A percentile compares a stretch with the other conserved stretches of the same genome.
These are phyloP conservation scores for Chirona hameri DNA, from an alignment of 2,888 invertebrate species.

Conservation along the genomic window DNA sequence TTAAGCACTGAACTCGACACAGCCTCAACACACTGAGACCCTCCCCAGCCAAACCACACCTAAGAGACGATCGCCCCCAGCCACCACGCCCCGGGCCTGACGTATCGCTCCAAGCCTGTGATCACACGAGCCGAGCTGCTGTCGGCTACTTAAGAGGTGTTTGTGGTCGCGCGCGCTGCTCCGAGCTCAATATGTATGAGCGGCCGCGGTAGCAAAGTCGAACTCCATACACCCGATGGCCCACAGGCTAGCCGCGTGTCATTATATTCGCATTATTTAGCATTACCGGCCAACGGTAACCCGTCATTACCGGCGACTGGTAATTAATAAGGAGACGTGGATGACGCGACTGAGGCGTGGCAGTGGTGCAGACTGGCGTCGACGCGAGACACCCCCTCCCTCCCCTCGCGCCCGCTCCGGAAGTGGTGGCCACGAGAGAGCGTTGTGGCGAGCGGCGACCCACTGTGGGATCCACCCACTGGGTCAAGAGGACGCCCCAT, in stretches of 20 bases:
- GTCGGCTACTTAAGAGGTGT: not conserved
- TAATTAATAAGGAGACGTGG: constrained; percentile 1
- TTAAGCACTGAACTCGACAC: too few species aligned
- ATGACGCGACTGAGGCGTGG: not conserved
- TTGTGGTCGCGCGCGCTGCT: not conserved
- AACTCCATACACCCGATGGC: not conserved
- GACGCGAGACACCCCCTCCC: not conserved
- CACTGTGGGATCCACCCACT: too few species aligned
- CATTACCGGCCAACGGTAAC: not conserved
- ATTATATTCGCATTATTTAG: constrained; percentile 27
- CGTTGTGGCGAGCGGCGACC: too few species aligned
- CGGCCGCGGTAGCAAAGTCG: not conserved
- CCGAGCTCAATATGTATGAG: not conserved
- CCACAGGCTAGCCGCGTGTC: not conserved
- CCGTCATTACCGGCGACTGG: not conserved
- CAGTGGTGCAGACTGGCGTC: not conserved
- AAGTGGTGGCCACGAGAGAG: too few species aligned
- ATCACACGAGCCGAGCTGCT: not conserved
- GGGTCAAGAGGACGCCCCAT: too few species aligned
- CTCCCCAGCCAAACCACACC: too few species aligned
- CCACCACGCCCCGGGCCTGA: not conserved
- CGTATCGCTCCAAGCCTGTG: not conserved
- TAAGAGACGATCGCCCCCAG: too few species aligned
- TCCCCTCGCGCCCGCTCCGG: not conserved
- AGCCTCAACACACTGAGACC: too few species aligned